Conservation (phyloP, 30 jellyfish, hydroid and myxozoan species). For the Aurelia sp. region DNA sequence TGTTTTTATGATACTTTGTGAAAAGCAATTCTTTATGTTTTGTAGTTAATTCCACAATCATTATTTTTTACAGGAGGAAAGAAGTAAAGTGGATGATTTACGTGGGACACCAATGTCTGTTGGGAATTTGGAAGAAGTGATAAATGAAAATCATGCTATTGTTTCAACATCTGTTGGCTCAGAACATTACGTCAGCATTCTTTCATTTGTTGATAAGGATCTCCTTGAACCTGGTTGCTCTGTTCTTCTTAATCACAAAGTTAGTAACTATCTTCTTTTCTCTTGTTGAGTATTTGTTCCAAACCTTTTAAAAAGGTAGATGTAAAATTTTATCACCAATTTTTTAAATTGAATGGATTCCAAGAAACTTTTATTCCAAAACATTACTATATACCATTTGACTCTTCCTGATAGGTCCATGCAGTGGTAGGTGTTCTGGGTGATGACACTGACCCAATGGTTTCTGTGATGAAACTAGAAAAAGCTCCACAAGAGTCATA, state of each 20-base stretch:
- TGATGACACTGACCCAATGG: conserved; percentile 99
- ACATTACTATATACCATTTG: too few species aligned
- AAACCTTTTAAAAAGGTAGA: too few species aligned
- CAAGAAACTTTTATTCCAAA: too few species aligned
- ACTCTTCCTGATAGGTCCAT: conserved; percentile 83
- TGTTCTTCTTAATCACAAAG: conserved; percentile 96
- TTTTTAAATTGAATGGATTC: too few species aligned
- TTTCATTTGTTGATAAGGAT: conserved; percentile 98
- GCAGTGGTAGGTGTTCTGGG: conserved; percentile 99
- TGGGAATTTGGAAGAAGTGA: conserved; percentile 98
- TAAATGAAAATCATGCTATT: conserved; percentile 98
- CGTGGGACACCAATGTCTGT: conserved; percentile 99
- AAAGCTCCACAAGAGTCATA: conserved; percentile 99
- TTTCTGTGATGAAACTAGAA: conserved; percentile 97
- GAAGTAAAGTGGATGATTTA: conserved; percentile 96
- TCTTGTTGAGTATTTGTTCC: too few species aligned
- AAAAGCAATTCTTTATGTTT: too few species aligned
- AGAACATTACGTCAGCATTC: conserved; percentile 96
- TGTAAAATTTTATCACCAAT: too few species aligned
- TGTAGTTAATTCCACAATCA: background rate
- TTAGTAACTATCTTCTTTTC: background rate
- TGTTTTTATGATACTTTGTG: too few species aligned
- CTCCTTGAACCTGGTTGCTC: conserved; percentile 97
- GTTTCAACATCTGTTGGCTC: conserved; percentile 99
- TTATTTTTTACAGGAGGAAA: conserved; percentile 81